Evolutionary conservation across 2,113 vertebrate species (phyloP), one percentile per base, ranked within the genome.

Genomic region (Trochalopteron elliotii): DNA sequence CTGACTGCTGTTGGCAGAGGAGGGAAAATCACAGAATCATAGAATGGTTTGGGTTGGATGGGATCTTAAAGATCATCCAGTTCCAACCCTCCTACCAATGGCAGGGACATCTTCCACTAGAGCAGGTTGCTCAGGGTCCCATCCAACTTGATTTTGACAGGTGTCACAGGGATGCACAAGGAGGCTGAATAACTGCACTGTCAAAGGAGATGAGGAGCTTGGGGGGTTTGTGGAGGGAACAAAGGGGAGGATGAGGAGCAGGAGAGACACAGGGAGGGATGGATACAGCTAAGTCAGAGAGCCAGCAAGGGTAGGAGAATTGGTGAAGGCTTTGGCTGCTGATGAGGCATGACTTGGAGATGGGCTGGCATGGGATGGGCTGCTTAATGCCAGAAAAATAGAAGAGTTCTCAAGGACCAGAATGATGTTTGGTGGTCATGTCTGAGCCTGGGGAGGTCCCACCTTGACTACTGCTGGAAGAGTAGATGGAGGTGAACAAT

Each of bases 141-240:
- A 28, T 33, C 27, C 25, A 47, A 22, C 15, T 12, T 63, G 31
- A 23, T 55, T 27, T 63, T 70, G 71, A 35, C 3, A 74, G 64
- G 17, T 3, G 5, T 45, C 1, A 0, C 23, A 65, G 12, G 15
- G 37, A 35, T 56, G 50, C 0, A 4, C 19, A 67, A 67, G 44
- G 3, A 67, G 9, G 22, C 15, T 60, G n/a, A 20, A 49, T 21
- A 60, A 60, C n/a, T 28, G 24, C 31, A 20, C n/a, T 76, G 25
- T 7, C n/a, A 94, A 57, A 83, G 24, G 37, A 56, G 10, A 56
- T 50, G 20, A 71, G 44, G 27, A 69, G 19, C 20, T 77, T 65
- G 52, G n/a, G 83, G 18, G 25, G 4, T 42, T 49, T 83, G 28
- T 57, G n/a, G 31, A 39, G 8, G 22, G 53, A 74, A 57, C 25